phyloP scores from a whole-genome alignment of 1,140 invertebrate genomes.

The Akabosia matsudoensis region DNA sequence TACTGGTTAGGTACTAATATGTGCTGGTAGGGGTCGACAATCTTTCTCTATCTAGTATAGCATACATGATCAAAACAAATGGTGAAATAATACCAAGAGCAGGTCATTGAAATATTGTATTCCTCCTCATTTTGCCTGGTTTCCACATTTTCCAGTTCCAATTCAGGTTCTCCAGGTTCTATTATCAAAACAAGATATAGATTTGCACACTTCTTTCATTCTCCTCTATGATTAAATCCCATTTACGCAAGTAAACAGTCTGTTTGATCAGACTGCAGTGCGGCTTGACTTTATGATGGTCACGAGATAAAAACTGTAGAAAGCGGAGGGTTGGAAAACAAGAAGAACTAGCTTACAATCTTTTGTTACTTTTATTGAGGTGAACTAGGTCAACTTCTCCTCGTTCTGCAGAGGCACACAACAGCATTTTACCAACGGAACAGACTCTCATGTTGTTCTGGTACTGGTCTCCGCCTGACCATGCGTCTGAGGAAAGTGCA shows the following conservation, averaged over 20 bases:
- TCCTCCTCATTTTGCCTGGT: background rate
- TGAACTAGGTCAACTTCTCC: constrained; percentile 22
- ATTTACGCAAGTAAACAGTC: background rate
- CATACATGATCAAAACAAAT: background rate
- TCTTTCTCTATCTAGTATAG: background rate
- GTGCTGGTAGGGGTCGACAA: background rate
- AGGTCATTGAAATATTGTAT: background rate
- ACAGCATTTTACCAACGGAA: background rate
- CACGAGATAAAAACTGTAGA: background rate
- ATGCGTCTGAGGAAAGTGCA: background rate
- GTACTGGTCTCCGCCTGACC: background rate
- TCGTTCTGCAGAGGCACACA: background rate
- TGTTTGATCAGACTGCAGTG: background rate
- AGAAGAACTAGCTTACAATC: constrained; percentile 5
- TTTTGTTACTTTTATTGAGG: background rate
- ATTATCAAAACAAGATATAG: background rate
- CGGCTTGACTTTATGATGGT: background rate
- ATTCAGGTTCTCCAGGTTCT: background rate
- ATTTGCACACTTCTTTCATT: background rate
- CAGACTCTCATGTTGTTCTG: background rate
- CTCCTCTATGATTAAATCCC: background rate
- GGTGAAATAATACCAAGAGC: background rate
- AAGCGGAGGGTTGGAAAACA: constrained; percentile 14
- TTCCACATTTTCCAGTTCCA: background rate
- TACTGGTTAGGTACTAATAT: no score